Evolutionary conservation across 2,113 vertebrate genomes (phyloP).

Genomic region (Haemorhous mexicanus): DNA sequence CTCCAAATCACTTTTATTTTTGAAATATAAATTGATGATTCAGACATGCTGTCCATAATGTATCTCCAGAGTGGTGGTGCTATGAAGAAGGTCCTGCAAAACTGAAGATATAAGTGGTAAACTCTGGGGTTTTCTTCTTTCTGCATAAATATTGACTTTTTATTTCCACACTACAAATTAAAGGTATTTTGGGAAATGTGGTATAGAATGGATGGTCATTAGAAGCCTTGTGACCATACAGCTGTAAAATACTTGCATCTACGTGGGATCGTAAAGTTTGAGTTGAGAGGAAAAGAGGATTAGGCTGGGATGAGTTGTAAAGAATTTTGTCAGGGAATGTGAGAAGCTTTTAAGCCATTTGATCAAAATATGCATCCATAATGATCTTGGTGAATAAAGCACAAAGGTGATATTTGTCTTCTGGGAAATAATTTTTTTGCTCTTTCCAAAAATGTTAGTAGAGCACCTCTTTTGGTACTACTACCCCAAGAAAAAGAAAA

Average conservation of each 20-base stretch:
- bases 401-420: background rate
- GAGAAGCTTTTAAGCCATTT: background rate
- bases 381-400: background rate
- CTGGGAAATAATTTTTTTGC: background rate
- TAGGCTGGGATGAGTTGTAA: background rate
- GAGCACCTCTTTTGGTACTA: background rate
- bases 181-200: background rate
- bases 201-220: background rate
- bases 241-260: background rate
- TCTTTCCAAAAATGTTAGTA: background rate
- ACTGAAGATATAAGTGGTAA: background rate
- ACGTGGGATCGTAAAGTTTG: accelerated
- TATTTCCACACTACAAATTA: background rate
- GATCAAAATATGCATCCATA: background rate
- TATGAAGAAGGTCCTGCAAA: background rate
- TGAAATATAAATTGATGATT: background rate
- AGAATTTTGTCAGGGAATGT: background rate
- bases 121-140: background rate
- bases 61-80: background rate
- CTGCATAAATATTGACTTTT: background rate
- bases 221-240: background rate
- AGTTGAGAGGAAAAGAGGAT: background rate
- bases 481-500: background rate
- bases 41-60: background rate
- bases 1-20: background rate